Evolutionary conservation across 2,888 invertebrate genomes (phyloP).

Genomic region (Hedychridium roseum): DNA sequence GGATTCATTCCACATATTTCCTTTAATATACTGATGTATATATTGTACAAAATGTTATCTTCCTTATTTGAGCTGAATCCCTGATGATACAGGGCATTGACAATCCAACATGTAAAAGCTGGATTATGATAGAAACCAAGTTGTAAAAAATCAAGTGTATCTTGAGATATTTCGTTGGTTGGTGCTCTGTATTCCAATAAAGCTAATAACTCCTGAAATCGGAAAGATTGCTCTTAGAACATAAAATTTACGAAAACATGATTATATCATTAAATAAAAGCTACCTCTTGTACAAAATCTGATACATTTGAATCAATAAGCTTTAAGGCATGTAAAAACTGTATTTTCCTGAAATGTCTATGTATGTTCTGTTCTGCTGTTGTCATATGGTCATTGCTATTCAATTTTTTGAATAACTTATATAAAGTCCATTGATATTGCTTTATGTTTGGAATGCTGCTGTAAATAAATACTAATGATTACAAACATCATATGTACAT

Average conservation of each 20-base stretch:
- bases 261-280: neutral
- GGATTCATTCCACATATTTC: slow-evolving; percentile 27
- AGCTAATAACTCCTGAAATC: slow-evolving; percentile 38
- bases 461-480: slow-evolving; percentile 12
- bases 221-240: slow-evolving; percentile 2
- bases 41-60: slow-evolving; percentile 43
- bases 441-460: slow-evolving; percentile 20
- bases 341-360: slow-evolving; percentile 31
- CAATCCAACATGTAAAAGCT: slow-evolving; percentile 48
- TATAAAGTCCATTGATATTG: slow-evolving; percentile 44
- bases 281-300: slow-evolving; percentile 19
- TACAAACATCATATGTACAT: neutral
- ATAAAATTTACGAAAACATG: neutral
- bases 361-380: slow-evolving; percentile 20
- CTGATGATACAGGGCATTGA: slow-evolving; percentile 41
- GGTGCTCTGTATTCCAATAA: slow-evolving; percentile 32
- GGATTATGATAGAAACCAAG: slow-evolving; percentile 65
- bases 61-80: slow-evolving; percentile 33
- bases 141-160: slow-evolving; percentile 63
- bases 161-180: slow-evolving; percentile 51
- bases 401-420: slow-evolving; percentile 35
- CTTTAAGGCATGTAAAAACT: slow-evolving; percentile 27
- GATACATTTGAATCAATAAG: slow-evolving; percentile 15
- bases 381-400: slow-evolving; percentile 23
- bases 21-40: slow-evolving; percentile 43